phyloP scores from a whole-genome alignment of 2,888 invertebrate genomes.

The Dichetophora obliterata region DNA sequence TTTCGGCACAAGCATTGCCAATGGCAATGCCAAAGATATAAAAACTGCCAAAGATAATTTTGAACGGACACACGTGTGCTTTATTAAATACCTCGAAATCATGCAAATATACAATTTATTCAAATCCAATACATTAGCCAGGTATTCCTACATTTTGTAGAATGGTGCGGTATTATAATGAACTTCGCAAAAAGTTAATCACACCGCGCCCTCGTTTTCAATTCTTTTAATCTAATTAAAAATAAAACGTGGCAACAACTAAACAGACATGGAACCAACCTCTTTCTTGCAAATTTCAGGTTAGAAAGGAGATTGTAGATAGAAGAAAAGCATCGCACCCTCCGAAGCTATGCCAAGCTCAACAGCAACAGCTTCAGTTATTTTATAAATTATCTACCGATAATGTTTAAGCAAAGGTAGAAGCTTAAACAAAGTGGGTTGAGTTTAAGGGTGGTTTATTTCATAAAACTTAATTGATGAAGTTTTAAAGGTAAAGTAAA shows the following conservation, averaged over 20 bases:
- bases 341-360: background rate
- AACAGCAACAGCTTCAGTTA: too few relatives aligned
- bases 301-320: too few relatives aligned
- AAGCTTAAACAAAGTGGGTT: too few relatives aligned
- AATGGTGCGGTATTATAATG: background rate
- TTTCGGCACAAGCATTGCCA: too few relatives aligned
- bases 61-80: background rate
- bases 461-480: background rate
- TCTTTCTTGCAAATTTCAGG: background rate
- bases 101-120: constrained; percentile 32
- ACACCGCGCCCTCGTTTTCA: constrained; percentile 10
- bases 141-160: background rate
- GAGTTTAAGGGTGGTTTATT: background rate
- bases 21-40: background rate
- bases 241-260: background rate
- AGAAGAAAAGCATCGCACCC: background rate
- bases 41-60: background rate
- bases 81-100: constrained; percentile 8
- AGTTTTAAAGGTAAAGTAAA: background rate
- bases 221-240: constrained; percentile 9
- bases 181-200: background rate
- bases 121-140: constrained; percentile 11
- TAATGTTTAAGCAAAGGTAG: too few relatives aligned
- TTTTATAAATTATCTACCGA: too few relatives aligned
- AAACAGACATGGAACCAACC: too few relatives aligned